Conservation (phyloP, 1,140 invertebrate species). For the Coptotermes formosanus region DNA sequence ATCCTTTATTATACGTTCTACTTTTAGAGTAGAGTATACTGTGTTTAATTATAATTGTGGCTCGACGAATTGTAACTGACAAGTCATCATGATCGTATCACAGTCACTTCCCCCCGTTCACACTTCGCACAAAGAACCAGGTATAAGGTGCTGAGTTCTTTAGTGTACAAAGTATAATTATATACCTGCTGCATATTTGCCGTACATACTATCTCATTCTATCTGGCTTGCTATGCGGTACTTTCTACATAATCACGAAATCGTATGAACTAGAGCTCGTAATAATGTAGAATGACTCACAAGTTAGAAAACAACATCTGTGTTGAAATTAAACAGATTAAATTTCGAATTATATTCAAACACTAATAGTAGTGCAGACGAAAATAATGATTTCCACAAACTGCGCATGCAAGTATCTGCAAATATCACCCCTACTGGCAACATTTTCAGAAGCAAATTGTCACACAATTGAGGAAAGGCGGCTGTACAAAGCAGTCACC, state of each 20-base stretch:
- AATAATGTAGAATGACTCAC: not conserved
- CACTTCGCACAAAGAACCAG: not conserved
- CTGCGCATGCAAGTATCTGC: too few relatives aligned
- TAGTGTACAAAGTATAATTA: not conserved
- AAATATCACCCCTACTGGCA: too few relatives aligned
- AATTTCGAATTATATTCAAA: too few relatives aligned
- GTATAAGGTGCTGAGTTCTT: conserved; percentile 4
- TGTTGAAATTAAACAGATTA: too few relatives aligned
- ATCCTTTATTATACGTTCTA: conserved; percentile 5
- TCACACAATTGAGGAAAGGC: too few relatives aligned
- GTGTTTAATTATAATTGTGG: conserved; percentile 16
- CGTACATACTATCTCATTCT: not conserved
- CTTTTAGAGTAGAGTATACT: not conserved
- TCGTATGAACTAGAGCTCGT: not conserved
- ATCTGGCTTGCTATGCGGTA: not conserved
- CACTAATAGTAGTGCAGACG: too few relatives aligned
- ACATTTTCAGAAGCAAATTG: too few relatives aligned
- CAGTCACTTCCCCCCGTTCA: not conserved
- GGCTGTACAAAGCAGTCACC: too few relatives aligned
- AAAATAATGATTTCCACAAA: too few relatives aligned
- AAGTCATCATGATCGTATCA: conserved; percentile 7
- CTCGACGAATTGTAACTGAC: conserved; percentile 4
- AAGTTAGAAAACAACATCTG: too few relatives aligned
- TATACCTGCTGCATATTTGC: not conserved
- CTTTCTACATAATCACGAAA: conserved; percentile 6